A percentile compares a stretch with the other conserved stretches of the same genome.
Evolutionary conservation across 2,113 vertebrate genomes (phyloP).

Genomic region (Parus major): DNA sequence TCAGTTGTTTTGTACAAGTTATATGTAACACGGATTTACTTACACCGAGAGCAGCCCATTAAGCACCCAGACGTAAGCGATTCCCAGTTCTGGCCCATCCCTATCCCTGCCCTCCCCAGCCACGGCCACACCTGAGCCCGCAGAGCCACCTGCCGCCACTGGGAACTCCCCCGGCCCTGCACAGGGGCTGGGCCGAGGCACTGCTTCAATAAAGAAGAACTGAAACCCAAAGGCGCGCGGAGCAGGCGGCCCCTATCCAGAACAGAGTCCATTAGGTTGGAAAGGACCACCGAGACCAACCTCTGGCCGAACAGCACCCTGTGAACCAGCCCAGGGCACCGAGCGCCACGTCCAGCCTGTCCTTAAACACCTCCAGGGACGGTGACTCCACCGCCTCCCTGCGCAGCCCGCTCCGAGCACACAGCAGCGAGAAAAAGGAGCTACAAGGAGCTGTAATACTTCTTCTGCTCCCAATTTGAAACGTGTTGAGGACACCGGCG

Average conservation of each 20-base stretch:
- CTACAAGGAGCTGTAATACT: neutral
- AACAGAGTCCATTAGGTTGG: rapidly evolving
- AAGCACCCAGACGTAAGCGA: rapidly evolving
- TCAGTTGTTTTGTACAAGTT: neutral
- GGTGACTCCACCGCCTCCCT: neutral
- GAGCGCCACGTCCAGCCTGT: neutral
- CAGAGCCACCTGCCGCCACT: rapidly evolving
- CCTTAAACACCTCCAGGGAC: neutral
- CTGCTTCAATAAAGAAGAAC: neutral
- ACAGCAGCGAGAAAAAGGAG: neutral
- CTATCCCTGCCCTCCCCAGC: neutral
- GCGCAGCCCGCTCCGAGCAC: neutral
- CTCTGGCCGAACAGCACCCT: rapidly evolving
- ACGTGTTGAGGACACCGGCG: rapidly evolving
- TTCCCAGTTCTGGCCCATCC: rapidly evolving
- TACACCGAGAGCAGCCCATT: neutral
- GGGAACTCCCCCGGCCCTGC: neutral
- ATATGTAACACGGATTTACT: neutral
- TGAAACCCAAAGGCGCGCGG: neutral
- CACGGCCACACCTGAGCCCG: rapidly evolving
- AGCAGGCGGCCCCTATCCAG: neutral
- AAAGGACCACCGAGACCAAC: neutral
- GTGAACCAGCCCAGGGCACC: neutral
- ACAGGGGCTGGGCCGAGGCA: rapidly evolving
- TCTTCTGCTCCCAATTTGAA: rapidly evolving